These are phyloP conservation scores for Apis cerana DNA, from an alignment of 1,140 invertebrate genomes.

Conservation along the genomic window DNA sequence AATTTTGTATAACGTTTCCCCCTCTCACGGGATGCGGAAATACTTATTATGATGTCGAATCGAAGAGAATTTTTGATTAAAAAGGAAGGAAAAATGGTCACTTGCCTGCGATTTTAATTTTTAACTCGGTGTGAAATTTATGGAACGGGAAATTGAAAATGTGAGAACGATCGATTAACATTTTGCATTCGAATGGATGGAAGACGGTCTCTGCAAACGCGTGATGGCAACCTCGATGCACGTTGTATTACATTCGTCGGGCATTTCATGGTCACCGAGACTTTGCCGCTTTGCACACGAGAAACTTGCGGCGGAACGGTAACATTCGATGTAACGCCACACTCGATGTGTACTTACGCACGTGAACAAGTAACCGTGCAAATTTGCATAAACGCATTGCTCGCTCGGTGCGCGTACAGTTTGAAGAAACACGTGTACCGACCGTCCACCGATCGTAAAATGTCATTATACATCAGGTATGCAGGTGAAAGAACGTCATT, in stretches of 20 bases:
- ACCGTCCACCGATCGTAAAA: constrained; percentile 21
- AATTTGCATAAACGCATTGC: constrained; percentile 49
- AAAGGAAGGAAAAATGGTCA: too few species aligned
- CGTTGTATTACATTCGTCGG: constrained; percentile 66
- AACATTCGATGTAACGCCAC: constrained; percentile 39
- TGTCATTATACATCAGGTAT: constrained; percentile 2
- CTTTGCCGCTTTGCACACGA: constrained; percentile 43
- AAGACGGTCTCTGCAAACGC: not conserved
- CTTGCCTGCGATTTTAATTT: too few species aligned
- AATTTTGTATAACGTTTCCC: too few species aligned
- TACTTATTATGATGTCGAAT: too few species aligned
- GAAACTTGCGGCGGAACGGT: constrained; percentile 27
- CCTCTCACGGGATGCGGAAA: too few species aligned
- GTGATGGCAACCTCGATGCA: constrained; percentile 16
- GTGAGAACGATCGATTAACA: too few species aligned
- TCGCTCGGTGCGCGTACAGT: constrained; percentile 8
- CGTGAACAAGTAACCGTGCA: constrained; percentile 31
- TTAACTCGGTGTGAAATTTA: too few species aligned
- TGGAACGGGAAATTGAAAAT: too few species aligned
- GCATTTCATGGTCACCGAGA: constrained; percentile 69
- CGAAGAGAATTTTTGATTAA: too few species aligned
- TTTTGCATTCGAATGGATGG: not conserved
- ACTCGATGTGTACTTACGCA: constrained; percentile 36
- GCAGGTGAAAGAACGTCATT: not conserved
- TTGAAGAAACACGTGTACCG: constrained; percentile 34